Evolutionary conservation across 2,113 vertebrate genomes (phyloP), one percentile per base, ranked within the genome.

Genomic region (Bufo bufo): DNA sequence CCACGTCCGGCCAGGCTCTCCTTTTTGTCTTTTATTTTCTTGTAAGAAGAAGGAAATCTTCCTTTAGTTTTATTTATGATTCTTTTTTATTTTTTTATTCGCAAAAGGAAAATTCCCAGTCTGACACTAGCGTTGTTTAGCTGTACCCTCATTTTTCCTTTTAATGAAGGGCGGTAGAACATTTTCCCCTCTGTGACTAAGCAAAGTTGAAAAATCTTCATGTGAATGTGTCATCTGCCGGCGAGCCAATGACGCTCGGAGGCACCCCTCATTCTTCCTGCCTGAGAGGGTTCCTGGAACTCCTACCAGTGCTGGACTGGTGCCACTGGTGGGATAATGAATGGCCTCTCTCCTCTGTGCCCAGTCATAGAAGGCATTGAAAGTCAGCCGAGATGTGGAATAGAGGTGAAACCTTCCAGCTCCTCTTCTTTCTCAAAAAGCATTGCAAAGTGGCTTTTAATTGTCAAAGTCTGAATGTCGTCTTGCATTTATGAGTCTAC

Each of bases 221-320:
- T 81, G 78, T 61, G 23, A 59, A 81, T 79, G 77, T 79, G 77
- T 74, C 71, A 74, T 74, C 71, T 74, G 71, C 77, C 6, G 11
- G 56, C 23, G 17, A 71, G 20, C 66, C 83, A 74, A 59, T 85
- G 54, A 33, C 4, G 13, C 83, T 74, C 47, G 7, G 54, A 74
- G 83, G 52, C 83, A 85, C 14, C 82, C 52, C 83, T 85, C n/a
- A n/a, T 13, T 33, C n/a, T 85, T 45, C 66, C 66, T 85, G 83
- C 66, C 83, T 56, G 23, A 59, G 50, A 45, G 50, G 69, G 50
- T 85, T 74, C 83, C 45, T 85, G 50, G 69, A 58, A 47, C 83
- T 85, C n/a, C 52, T 58, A 16, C n/a, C 43, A 69, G 66, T 5
- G 20, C 50, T 84, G 82, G 83, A 56, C 16, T 2, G 66, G n/a